A percentile compares a stretch with the other conserved stretches of the same genome.
Conservation (phyloP, 2,797 vertebrate species). For the Malacoraja senta region DNA sequence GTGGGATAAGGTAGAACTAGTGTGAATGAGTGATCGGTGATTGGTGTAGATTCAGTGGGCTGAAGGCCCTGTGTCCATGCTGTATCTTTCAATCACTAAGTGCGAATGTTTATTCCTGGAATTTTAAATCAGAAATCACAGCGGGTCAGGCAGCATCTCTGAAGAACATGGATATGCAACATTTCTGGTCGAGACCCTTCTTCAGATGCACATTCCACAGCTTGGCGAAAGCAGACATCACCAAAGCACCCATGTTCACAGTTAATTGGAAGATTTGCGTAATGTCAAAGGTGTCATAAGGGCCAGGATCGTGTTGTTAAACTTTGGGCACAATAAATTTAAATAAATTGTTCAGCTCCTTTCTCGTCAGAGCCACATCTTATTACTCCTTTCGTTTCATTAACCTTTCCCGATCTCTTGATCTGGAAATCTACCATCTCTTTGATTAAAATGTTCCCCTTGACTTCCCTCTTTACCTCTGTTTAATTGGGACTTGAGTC, state of each 20-base stretch:
- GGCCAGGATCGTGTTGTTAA: not conserved
- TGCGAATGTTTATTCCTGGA: not conserved
- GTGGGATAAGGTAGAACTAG: no score
- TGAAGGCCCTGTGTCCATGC: no score
- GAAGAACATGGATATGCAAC: no score
- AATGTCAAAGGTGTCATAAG: not conserved
- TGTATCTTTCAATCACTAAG: no score
- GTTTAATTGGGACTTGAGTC: slow-evolving; percentile 19
- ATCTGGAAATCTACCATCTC: not conserved
- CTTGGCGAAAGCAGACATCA: not conserved
- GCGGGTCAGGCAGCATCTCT: no score
- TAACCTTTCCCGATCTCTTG: slow-evolving; percentile 11
- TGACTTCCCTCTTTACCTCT: not conserved
- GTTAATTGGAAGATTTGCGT: not conserved
- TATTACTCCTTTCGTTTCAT: not conserved
- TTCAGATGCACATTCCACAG: not conserved
- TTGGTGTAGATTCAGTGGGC: no score
- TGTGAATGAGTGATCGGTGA: no score
- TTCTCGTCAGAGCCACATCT: not conserved
- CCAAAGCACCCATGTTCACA: no score
- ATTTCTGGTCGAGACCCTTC: no score
- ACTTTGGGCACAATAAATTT: not conserved
- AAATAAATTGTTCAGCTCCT: not conserved
- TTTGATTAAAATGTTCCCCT: slow-evolving; percentile 3
- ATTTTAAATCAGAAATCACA: not conserved